Conservation (phyloP, 2,888 invertebrate species). For the Epirrhoe alternata region DNA sequence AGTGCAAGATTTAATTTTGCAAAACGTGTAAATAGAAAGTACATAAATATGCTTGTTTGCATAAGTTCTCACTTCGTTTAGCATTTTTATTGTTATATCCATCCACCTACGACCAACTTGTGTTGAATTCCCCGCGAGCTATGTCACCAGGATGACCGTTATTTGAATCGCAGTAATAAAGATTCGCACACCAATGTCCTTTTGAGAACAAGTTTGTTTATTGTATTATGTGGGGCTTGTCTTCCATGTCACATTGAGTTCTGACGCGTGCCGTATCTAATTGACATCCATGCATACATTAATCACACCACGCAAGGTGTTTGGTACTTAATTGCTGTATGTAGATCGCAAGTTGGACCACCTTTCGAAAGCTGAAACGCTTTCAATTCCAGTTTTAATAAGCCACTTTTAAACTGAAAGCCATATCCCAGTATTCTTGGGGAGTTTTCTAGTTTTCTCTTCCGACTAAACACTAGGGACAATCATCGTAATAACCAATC, state of each 20-base stretch:
- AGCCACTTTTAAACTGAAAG: conserved; percentile 69
- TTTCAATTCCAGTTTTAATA: conserved; percentile 64
- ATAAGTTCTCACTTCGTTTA: conserved; percentile 35
- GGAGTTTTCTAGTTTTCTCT: conserved; percentile 67
- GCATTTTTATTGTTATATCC: conserved; percentile 54
- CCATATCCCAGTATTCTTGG: conserved; percentile 59
- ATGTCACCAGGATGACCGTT: conserved; percentile 69
- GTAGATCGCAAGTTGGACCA: conserved; percentile 60
- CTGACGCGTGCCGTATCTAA: conserved; percentile 71
- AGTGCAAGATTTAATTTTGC: conserved; percentile 26
- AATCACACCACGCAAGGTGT: conserved; percentile 58
- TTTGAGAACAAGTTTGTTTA: conserved; percentile 61
- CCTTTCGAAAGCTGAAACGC: conserved; percentile 69
- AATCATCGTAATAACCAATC: conserved; percentile 46
- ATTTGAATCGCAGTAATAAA: conserved; percentile 49
- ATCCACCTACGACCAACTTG: conserved; percentile 63
- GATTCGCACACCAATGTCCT: conserved; percentile 60
- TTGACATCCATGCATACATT: conserved; percentile 77
- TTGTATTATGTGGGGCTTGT: conserved; percentile 56
- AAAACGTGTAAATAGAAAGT: conserved; percentile 30
- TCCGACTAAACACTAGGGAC: conserved; percentile 34
- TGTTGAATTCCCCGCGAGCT: conserved; percentile 64
- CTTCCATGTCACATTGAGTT: conserved; percentile 45
- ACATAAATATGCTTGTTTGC: conserved; percentile 33
- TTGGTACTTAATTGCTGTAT: conserved; percentile 48